Conservation (phyloP, 2,797 vertebrate species). For the Adrianichthys oophorus region DNA sequence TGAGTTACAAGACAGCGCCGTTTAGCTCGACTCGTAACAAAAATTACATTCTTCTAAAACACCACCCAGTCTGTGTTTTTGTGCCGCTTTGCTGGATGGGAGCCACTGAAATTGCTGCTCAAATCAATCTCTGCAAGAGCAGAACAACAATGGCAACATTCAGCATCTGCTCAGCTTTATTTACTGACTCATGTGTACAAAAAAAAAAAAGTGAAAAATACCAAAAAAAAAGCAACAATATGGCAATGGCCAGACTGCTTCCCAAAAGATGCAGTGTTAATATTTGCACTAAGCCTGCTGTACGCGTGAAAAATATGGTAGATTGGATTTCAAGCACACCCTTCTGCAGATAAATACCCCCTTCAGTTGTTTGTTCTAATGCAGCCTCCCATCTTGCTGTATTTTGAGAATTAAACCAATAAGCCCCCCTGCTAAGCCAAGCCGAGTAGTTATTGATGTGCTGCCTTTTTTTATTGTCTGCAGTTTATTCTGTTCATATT, state of each 20-base stretch:
- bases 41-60: constrained; percentile 50
- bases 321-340: constrained; percentile 58
- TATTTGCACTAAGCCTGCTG: constrained; percentile 68
- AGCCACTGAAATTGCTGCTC: constrained; percentile 56
- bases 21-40: constrained; percentile 25
- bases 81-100: constrained; percentile 49
- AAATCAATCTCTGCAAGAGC: constrained; percentile 47
- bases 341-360: constrained; percentile 44
- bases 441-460: constrained; percentile 66
- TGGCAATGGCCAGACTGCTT: constrained; percentile 66
- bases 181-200: constrained; percentile 47
- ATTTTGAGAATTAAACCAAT: constrained; percentile 73
- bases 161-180: constrained; percentile 56
- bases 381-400: constrained; percentile 58
- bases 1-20: background rate
- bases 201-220: constrained; percentile 5
- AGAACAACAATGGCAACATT: constrained; percentile 45
- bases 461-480: constrained; percentile 60
- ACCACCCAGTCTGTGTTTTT: constrained; percentile 30
- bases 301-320: constrained; percentile 62
- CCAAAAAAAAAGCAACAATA: constrained; percentile 41
- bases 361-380: constrained; percentile 64
- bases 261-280: constrained; percentile 65
- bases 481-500: constrained; percentile 66
- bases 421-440: constrained; percentile 60